Evolutionary conservation across 1,140 invertebrate species (phyloP), one percentile per base, ranked within the genome.

Genomic region (Akabosia matsudoensis): DNA sequence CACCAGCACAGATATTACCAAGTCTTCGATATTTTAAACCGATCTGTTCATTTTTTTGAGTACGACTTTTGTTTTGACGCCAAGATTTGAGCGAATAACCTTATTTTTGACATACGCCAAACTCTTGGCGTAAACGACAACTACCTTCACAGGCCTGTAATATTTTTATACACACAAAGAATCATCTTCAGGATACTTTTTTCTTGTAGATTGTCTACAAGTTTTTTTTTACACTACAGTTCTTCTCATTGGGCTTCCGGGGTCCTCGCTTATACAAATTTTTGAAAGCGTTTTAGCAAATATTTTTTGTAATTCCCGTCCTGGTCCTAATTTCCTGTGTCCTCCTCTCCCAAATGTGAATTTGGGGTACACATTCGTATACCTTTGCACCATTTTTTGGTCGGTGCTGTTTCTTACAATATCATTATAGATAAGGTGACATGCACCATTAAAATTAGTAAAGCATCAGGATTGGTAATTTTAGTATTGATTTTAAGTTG

Each of bases 131-230:
- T 67, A 67, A 61, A 67, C n/a, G 61, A 67, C 61, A 31, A 61
- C 61, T 30, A 67, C 61, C 54, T 67, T 67, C 61, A 67, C 30
- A 67, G 61, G 61, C 61, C 61, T 67, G 61, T 67, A 67, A 45
- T 24, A 61, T 61, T 61, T 61, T 61, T 61, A n/a, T 67, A 56
- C 22, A 22, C 24, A 67, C 31, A 30, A n/a, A n/a, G n/a, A 30
- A 30, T 67, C 24, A 30, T 61, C 61, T 52, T 34, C 52, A 64
- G 61, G 61, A 24, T 7, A 30, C 61, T 67, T 67, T 56, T 67
- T 67, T 67, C 33, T 30, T 67, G 61, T 67, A 30, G 61, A 10
- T 30, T 13, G 61, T 67, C 22, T 13, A 30, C 61, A 67, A 10
- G 10, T 30, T 61, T 61, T 72, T 61, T 61, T 61, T 30, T 67